Conservation (phyloP, 1,140 invertebrate genomes). For the Subanguina moxae region DNA sequence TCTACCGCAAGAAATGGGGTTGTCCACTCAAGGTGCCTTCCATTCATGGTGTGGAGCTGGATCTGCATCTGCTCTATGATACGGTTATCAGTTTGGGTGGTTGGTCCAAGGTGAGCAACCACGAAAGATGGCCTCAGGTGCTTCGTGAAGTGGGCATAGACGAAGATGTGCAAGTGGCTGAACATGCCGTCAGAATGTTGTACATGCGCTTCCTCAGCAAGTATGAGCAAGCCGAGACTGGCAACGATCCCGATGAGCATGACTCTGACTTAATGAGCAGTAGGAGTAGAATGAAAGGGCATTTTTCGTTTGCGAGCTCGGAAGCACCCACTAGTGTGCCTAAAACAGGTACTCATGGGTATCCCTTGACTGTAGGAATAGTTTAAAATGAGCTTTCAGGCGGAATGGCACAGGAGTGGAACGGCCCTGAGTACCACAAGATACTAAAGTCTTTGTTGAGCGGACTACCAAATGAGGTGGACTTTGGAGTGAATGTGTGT, state of each 20-base stretch:
- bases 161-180: constrained; percentile 42
- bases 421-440: constrained; percentile 69
- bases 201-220: constrained; percentile 56
- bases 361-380: background rate
- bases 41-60: constrained; percentile 43
- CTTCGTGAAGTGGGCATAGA: constrained; percentile 25
- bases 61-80: constrained; percentile 46
- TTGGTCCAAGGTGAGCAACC: constrained; percentile 48
- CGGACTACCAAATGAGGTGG: constrained; percentile 94
- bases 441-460: constrained; percentile 82
- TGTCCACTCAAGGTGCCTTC: constrained; percentile 37
- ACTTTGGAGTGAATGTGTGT: constrained; percentile 94
- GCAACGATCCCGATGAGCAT: constrained; percentile 50
- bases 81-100: constrained; percentile 47
- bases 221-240: constrained; percentile 51
- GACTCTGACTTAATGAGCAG: constrained; percentile 44
- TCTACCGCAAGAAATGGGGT: constrained; percentile 40
- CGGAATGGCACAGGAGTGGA: background rate
- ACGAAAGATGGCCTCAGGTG: constrained; percentile 50
- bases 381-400: background rate
- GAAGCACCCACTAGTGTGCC: constrained; percentile 41
- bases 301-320: constrained; percentile 13
- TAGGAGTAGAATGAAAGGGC: constrained; percentile 26
- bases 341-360: constrained; percentile 12
- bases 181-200: constrained; percentile 47